Base-by-base conservation (phyloP, 2,888 invertebrate genomes). In the Sipha maydis region DNA sequence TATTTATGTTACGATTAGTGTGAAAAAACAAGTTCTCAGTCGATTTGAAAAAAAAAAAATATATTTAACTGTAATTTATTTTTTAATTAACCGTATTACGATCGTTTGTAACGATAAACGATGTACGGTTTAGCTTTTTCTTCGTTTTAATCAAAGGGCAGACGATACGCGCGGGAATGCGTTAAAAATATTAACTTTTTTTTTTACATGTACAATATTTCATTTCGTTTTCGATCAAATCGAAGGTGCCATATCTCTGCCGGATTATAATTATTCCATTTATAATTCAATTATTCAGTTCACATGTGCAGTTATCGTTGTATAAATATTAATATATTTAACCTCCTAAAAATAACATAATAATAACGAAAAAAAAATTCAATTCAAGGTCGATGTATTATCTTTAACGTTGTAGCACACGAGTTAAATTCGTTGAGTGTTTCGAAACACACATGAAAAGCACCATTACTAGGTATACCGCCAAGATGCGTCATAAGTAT, bases 1-100 rank as follows among this genome's bases (percentile, higher is more conserved):
- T 71, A 71, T 71, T 71, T 71, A 71, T 71, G 71, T 71, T 71
- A 28, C 71, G 71, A 28, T 71, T 71, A 71, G 71, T 31, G 71
- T 28, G 71, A 71, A 71, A 71, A 61, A 71, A 71, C n/a, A 69
- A 71, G 28, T 28, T 71, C 31, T 71, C 31, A 31, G 71, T 14
- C 69, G 28, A 28, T 31, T 71, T 14, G 31, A 71, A 71, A 9
- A 71, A 71, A 71, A 25, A 61, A 61, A 31, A 28, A 28, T 31
- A 8, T 54, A 28, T 77, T 48, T 28, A 54, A 54, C 28, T 76
- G 48, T 76, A 14, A n/a, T 76, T 76, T n/a, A 48, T 28, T 48
- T 48, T 76, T 76, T 71, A 76, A 48, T 28, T 41, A 76, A 17
- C 41, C n/a, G 31, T 28, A 28, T 31, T 14, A n/a, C n/a, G 76